Base-by-base conservation (phyloP, 2,797 vertebrate genomes). In the Hypotaenidia philippensis region DNA sequence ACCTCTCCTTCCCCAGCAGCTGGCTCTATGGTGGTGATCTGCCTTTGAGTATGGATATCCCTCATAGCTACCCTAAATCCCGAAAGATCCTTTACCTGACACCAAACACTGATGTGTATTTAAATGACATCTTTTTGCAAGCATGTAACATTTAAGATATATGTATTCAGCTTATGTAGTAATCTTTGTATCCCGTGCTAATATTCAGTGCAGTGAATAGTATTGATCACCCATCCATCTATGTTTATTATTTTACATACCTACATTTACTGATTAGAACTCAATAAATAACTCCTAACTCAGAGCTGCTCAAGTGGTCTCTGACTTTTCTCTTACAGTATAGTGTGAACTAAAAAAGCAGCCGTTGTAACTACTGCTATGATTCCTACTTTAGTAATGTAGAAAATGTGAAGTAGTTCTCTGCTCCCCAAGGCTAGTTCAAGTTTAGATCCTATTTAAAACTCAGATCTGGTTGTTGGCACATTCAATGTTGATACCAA, bases 21-120 rank as follows among this genome's bases (percentile, higher is more conserved):
- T 83, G 27, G 4, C 17, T 59, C 13, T 9, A 2, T 0, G 0
- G 7, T 7, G 13, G 5, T 9, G 11, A 36, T 57, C 11, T 44
- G 14, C 13, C 13, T 27, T 64, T 50, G 27, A 50, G 18, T 6
- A 44, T 5, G 9, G 10, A 27, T 1, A 0, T 4, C 14, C 53
- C 32, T 79, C 26, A 55, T 23, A 34, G 10, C 72, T 59, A 71
- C 11, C 5, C 10, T 71, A 1, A 1, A 26, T 1, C 3, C 14
- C 31, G 15, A 29, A 7, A 74, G 4, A 22, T 41, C 9, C 10
- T 10, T 56, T n/a, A 31, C 3, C 7, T 50, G 9, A 25, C 22
- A 56, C 1, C 11, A 32, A 13, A 8, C 9, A 29, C 36, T 1
- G 1, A 6, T 32, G 23, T 1, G 11, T 25, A 63, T 13, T 9